Conservation (phyloP, 1,140 invertebrate genomes). For the Bombus confusus region DNA sequence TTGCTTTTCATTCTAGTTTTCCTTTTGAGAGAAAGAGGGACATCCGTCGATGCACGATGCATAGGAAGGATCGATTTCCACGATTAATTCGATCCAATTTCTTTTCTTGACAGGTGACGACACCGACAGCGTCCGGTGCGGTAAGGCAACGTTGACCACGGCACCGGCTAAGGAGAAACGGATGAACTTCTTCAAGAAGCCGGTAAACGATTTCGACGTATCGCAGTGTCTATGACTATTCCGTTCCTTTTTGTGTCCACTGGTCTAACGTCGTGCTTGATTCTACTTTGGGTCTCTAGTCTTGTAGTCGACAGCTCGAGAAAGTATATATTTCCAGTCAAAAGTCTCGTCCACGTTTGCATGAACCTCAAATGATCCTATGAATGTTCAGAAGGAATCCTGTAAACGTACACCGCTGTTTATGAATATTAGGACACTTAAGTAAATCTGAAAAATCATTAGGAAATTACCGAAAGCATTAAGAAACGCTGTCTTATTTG, state of each 20-base stretch:
- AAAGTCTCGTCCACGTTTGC: slow-evolving; percentile 18
- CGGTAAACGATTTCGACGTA: slow-evolving; percentile 74
- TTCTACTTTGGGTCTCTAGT: slow-evolving; percentile 31
- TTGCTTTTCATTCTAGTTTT: slow-evolving; percentile 62
- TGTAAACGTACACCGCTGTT: not conserved
- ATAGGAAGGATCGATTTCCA: not conserved
- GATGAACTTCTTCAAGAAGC: slow-evolving; percentile 99
- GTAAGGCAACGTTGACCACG: slow-evolving; percentile 91
- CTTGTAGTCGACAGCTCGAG: not conserved
- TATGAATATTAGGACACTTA: not conserved
- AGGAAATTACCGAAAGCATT: no score
- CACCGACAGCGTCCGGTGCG: slow-evolving; percentile 89
- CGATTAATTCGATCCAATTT: slow-evolving; percentile 24
- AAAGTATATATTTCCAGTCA: not conserved
- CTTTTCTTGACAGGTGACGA: slow-evolving; percentile 86
- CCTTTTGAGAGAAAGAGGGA: slow-evolving; percentile 67
- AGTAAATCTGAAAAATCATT: not conserved
- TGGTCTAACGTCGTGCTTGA: slow-evolving; percentile 27
- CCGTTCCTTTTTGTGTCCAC: slow-evolving; percentile 3
- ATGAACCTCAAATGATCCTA: not conserved
- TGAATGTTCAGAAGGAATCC: not conserved
- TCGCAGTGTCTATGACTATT: slow-evolving; percentile 24
- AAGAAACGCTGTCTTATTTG: no score
- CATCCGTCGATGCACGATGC: slow-evolving; percentile 31
- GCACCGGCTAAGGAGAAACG: slow-evolving; percentile 98